Evolutionary conservation across 2,113 vertebrate species (phyloP).

Genomic region (Stercorarius parasiticus): DNA sequence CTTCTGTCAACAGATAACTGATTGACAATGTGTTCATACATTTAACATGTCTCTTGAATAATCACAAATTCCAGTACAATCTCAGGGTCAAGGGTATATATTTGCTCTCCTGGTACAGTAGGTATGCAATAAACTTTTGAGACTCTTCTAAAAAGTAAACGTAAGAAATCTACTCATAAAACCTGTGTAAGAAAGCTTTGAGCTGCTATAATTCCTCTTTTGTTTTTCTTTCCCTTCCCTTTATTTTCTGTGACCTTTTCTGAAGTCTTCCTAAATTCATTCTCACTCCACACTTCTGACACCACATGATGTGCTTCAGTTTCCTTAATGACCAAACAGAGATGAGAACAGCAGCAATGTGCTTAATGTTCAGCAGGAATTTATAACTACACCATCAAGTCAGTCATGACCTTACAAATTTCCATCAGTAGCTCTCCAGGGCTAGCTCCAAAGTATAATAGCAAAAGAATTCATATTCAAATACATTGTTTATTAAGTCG

Average conservation of each 20-base stretch:
- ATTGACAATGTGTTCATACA: neutral
- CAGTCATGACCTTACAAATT: conserved; percentile 54
- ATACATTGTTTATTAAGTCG: neutral
- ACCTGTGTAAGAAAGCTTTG: neutral
- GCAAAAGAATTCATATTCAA: conserved; percentile 10
- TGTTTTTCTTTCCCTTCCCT: neutral
- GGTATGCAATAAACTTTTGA: neutral
- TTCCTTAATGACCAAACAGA: conserved; percentile 48
- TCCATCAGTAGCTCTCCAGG: neutral
- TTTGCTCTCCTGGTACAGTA: neutral
- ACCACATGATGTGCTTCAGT: neutral
- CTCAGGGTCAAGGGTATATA: neutral
- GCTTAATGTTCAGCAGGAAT: conserved; percentile 41
- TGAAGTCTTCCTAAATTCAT: conserved; percentile 19
- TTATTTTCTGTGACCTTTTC: conserved; percentile 51
- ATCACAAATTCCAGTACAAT: neutral
- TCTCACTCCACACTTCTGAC: neutral
- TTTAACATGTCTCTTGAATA: neutral
- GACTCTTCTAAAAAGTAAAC: neutral
- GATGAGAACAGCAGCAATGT: conserved; percentile 49
- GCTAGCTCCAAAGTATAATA: neutral
- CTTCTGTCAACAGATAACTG: neutral
- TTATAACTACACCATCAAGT: conserved; percentile 55
- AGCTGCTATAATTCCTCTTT: neutral
- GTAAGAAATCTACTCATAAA: neutral